Evolutionary conservation across 2,113 vertebrate genomes (phyloP).

Genomic region (Scomber japonicus): DNA sequence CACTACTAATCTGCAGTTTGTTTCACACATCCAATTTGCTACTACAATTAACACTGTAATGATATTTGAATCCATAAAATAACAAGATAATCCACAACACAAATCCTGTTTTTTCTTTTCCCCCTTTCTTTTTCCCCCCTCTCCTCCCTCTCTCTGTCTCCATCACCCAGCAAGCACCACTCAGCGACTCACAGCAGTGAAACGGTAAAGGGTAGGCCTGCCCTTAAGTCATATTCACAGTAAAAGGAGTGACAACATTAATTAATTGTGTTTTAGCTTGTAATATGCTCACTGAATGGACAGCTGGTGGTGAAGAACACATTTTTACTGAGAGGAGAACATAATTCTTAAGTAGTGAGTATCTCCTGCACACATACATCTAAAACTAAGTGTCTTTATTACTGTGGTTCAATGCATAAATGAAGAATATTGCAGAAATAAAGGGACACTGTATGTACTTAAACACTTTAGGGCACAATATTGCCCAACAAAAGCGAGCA

Average conservation of each 20-base stretch:
- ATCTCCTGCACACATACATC: background rate
- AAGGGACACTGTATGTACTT: too few species aligned
- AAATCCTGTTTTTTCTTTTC: background rate
- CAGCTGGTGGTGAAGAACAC: slow-evolving; percentile 23
- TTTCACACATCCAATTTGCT: slow-evolving; percentile 5
- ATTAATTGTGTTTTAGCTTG: slow-evolving; percentile 45
- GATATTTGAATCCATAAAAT: slow-evolving; percentile 9
- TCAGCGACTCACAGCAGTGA: slow-evolving; percentile 37
- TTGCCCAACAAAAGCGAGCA: too few species aligned
- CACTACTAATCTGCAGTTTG: background rate
- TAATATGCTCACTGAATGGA: slow-evolving; percentile 25
- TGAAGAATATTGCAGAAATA: background rate
- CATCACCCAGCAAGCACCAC: slow-evolving; percentile 23
- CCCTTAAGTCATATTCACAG: slow-evolving; percentile 58
- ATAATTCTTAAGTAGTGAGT: background rate
- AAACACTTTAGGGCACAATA: too few species aligned
- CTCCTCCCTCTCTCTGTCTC: background rate
- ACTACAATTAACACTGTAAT: background rate
- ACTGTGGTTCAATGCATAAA: background rate
- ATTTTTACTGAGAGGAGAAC: slow-evolving; percentile 2
- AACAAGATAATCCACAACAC: slow-evolving; percentile 1
- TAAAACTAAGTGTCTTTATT: background rate
- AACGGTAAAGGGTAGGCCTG: slow-evolving; percentile 56
- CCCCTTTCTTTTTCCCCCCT: too few species aligned
- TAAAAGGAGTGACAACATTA: slow-evolving; percentile 55